Percentiles rank a stretch among this genome's conserved stretches.
These are phyloP conservation scores for Platyscapa corneri DNA, from an alignment of 1,140 invertebrate species.

Conservation along the genomic window DNA sequence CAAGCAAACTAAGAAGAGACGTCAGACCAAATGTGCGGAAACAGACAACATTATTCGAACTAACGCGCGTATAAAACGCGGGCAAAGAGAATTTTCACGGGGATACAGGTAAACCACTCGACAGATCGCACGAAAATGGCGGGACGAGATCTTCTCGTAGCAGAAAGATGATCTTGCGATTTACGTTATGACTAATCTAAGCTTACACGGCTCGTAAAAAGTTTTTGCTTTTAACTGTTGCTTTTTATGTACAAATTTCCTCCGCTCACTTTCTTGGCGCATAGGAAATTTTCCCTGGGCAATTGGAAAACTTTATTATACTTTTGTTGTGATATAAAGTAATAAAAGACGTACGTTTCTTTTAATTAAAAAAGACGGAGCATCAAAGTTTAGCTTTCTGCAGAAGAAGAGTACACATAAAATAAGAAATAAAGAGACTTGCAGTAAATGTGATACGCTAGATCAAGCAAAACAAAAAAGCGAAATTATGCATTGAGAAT, in stretches of 20 bases:
- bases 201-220: constrained; percentile 45
- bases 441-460: neutral
- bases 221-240: constrained; percentile 16
- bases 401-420: neutral
- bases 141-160: neutral
- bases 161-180: constrained; percentile 50
- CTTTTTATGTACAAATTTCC: neutral
- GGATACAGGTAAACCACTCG: constrained; percentile 25
- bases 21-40: neutral
- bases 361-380: constrained; percentile 13
- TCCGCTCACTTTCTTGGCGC: neutral
- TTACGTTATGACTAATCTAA: constrained; percentile 54
- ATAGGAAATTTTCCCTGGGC: neutral
- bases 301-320: constrained; percentile 31
- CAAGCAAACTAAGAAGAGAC: neutral
- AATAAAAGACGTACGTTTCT: neutral
- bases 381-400: neutral
- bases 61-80: neutral
- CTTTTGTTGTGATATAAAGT: constrained; percentile 24
- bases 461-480: neutral
- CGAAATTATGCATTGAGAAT: neutral
- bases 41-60: constrained; percentile 14
- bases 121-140: neutral
- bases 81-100: constrained; percentile 12
- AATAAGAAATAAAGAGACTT: constrained; percentile 12